Base-by-base conservation (phyloP, 1,140 invertebrate species). In the Caenorhabditis elegans region DNA sequence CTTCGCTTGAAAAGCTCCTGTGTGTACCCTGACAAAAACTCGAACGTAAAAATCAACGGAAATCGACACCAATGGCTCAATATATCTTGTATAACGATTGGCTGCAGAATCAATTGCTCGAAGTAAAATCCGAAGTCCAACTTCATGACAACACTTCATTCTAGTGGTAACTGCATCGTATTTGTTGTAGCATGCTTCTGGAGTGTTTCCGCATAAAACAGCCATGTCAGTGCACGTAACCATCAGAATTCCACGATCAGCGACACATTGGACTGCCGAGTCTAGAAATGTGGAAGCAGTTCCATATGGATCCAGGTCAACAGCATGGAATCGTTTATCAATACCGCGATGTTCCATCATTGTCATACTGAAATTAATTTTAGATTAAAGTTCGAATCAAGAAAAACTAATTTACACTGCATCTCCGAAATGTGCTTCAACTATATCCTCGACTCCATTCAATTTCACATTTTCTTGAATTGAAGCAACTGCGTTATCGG, bases 201-300 rank as follows among this genome's bases (percentile, higher is more conserved):
- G 94, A 3, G 93, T 93, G 92, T 98, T 98, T 1, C 98, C 98
- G 86, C 96, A 96, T 53, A 99, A 90, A 13, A 98, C 94, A 1
- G 96, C 97, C 94, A 97, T 96, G 90, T 99, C 98, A 0, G 98
- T 99, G 24, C 96, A 96, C 0, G 98, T 99, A 0, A 99, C 93
- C 83, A 98, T 92, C n/a, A 99, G 90, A 39, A 93, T 85, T 43
- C 90, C 91, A 47, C 87, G 87, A 85, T 92, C 88, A 47, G 80
- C 80, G 47, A 92, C 89, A 77, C 90, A 85, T 85, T 93, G 92
- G 26, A 99, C 94, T 0, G 96, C 96, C 2, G 94, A 92, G 90
- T 99, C 97, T 0, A 99, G 91, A 91, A 99, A 99, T 0, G 76
- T 65, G 11, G 82, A 86, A 22, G 97, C 95, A 88, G 95, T 96